A percentile compares a stretch with the other conserved stretches of the same genome.
Evolutionary conservation across 2,797 vertebrate genomes (phyloP).

Genomic region (Hydrocynus forskahlii): DNA sequence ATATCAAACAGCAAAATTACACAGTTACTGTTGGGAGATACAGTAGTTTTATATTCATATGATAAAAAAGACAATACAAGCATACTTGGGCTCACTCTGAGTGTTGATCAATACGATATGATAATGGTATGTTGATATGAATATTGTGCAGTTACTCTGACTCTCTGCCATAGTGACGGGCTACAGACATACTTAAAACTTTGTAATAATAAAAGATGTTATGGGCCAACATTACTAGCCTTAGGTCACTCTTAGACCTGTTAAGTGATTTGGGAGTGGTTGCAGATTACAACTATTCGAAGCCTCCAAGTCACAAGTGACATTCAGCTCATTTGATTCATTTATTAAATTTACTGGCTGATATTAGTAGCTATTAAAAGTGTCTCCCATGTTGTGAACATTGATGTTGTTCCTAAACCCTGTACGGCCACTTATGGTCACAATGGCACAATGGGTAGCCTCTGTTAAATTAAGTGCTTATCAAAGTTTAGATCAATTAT

Average conservation of each 20-base stretch:
- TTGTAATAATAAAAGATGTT: neutral
- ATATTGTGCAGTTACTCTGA: constrained; percentile 13
- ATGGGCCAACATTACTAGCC: neutral
- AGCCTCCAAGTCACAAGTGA: neutral
- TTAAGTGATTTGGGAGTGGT: neutral
- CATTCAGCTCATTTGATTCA: neutral
- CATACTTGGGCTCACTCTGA: constrained; percentile 30
- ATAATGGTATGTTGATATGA: neutral
- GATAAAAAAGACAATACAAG: constrained; percentile 43
- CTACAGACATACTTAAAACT: neutral
- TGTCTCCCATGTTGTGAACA: neutral
- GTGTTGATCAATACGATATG: neutral
- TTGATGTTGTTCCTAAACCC: neutral
- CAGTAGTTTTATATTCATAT: constrained; percentile 52
- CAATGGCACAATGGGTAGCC: neutral
- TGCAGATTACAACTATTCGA: neutral
- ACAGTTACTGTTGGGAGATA: constrained; percentile 54
- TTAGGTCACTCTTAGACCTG: no score
- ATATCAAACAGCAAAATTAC: constrained; percentile 64
- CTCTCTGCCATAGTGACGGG: neutral
- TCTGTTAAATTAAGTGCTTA: constrained; percentile 1
- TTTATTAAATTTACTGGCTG: neutral
- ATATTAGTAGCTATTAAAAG: neutral
- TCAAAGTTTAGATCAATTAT: neutral
- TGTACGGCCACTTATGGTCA: constrained; percentile 1